Conservation (phyloP, 1,140 invertebrate species). For the Macrosteles quadrilineatus region DNA sequence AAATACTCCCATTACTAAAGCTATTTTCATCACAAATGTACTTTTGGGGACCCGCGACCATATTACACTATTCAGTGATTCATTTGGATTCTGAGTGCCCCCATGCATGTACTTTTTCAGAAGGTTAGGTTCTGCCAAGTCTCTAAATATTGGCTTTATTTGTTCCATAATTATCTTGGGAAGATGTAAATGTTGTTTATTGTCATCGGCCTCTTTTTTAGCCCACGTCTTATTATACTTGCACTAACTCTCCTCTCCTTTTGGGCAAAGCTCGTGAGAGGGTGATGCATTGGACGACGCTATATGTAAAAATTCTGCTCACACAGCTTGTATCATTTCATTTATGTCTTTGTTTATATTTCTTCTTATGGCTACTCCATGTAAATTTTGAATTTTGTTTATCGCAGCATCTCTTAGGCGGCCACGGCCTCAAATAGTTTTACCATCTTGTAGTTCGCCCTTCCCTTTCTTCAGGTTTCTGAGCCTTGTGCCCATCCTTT, state of each 20-base stretch:
- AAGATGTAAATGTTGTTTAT: conserved; percentile 6
- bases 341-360: conserved; percentile 18
- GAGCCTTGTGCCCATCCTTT: conserved; percentile 6
- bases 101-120: background rate
- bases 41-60: background rate
- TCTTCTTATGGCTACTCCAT: conserved; percentile 18
- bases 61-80: too few relatives aligned
- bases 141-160: conserved; percentile 12
- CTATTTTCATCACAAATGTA: background rate
- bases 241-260: conserved; percentile 9
- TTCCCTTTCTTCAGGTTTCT: conserved; percentile 11
- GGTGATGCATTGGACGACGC: too few relatives aligned
- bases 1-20: conserved; percentile 18
- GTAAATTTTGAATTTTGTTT: conserved; percentile 11
- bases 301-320: background rate
- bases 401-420: conserved; percentile 10
- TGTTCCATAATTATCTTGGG: conserved; percentile 18
- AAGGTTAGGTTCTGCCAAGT: conserved; percentile 1
- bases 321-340: conserved; percentile 6
- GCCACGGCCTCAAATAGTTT: conserved; percentile 13
- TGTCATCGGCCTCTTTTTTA: background rate
- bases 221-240: conserved; percentile 9
- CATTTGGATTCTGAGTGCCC: background rate
- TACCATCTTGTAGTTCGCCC: conserved; percentile 12
- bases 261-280: conserved; percentile 19